Conservation (phyloP, 2,113 vertebrate genomes). For the Hystrix brachyura region DNA sequence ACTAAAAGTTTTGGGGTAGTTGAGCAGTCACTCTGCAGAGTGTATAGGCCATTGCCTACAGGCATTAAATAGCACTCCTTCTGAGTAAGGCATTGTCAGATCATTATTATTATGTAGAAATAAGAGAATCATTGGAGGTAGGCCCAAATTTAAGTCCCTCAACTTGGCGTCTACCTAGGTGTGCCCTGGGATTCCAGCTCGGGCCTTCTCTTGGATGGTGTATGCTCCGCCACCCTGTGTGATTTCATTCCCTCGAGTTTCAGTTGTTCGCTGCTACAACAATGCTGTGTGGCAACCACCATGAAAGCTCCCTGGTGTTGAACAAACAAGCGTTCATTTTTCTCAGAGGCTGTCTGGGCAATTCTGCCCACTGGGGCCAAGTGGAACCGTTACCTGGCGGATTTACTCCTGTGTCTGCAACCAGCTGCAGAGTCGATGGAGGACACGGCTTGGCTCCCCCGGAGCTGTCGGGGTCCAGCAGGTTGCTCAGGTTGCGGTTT, state of each 20-base stretch:
- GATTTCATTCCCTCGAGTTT: neutral
- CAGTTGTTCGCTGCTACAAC: neutral
- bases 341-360: neutral
- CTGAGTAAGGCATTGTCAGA: neutral
- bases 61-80: neutral
- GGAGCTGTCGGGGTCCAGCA: neutral
- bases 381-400: neutral
- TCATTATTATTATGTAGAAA: neutral
- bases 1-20: neutral
- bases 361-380: neutral
- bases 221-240: neutral
- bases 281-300: neutral
- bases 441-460: neutral
- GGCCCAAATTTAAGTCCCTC: neutral
- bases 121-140: neutral
- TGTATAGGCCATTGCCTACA: neutral
- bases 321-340: constrained; percentile 12
- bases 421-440: neutral
- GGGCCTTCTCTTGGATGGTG: neutral
- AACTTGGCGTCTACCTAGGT: neutral
- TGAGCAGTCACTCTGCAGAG: neutral
- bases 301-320: neutral
- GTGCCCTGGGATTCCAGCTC: neutral
- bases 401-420: neutral
- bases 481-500: neutral